A percentile compares a stretch with the other conserved stretches of the same genome.
Conservation (phyloP, 2,113 vertebrate species). For the Melanerpes aurifrons region DNA sequence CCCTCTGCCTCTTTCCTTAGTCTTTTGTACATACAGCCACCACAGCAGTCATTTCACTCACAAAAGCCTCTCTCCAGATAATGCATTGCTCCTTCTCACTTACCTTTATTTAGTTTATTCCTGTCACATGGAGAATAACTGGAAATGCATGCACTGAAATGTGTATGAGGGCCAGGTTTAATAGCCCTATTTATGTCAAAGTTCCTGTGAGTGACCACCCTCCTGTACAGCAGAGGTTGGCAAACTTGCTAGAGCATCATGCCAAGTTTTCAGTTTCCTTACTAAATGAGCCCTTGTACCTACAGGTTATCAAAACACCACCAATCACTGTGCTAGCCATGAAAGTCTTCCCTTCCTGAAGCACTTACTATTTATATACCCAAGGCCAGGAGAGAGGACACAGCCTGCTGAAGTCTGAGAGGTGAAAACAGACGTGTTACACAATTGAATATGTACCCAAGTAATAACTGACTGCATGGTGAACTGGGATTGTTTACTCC, state of each 20-base stretch:
- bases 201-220: not conserved
- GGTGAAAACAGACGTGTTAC: not conserved
- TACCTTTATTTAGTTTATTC: not conserved
- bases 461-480: not conserved
- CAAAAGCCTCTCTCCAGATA: not conserved
- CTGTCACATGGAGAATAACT: not conserved
- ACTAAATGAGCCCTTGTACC: not conserved
- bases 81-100: not conserved
- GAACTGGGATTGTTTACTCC: not conserved
- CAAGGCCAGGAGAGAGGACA: not conserved
- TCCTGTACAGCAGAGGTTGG: not conserved
- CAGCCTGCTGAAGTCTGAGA: not conserved
- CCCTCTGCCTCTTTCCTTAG: not conserved
- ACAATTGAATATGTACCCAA: not conserved
- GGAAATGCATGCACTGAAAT: not conserved
- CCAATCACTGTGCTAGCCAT: not conserved
- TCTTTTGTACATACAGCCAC: not conserved
- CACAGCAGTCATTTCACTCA: not conserved
- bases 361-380: not conserved
- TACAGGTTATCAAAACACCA: not conserved
- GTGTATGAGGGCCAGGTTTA: not conserved
- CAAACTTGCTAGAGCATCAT: not conserved
- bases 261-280: not conserved
- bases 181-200: not conserved
- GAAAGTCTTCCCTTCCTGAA: not conserved